Conservation (phyloP, 2,888 invertebrate species). For the Ormia ochracea region DNA sequence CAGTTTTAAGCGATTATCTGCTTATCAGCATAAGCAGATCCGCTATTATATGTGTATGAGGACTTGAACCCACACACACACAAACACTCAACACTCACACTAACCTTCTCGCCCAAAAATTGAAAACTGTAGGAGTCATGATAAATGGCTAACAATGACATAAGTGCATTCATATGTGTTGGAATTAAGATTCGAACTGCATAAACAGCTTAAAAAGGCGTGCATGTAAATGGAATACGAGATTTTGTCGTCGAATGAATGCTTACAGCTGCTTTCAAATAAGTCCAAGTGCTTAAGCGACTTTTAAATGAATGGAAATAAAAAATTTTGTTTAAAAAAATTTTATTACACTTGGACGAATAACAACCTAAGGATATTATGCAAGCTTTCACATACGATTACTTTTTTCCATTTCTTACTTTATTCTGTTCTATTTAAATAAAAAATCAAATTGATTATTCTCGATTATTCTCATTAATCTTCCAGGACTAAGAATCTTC, state of each 20-base stretch:
- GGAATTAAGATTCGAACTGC: slow-evolving; percentile 8
- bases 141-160: neutral
- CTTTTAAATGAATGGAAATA: too few species aligned
- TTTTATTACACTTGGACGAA: too few species aligned
- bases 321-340: too few species aligned
- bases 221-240: neutral
- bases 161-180: neutral
- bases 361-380: too few species aligned
- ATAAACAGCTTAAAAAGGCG: neutral
- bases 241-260: neutral
- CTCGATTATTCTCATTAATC: too few species aligned
- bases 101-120: neutral
- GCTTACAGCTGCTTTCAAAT: neutral
- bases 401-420: too few species aligned
- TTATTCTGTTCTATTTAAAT: too few species aligned
- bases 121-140: neutral
- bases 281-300: neutral
- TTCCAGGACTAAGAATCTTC: too few species aligned
- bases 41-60: neutral
- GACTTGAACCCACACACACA: too few species aligned
- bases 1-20: slow-evolving; percentile 46
- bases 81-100: neutral
- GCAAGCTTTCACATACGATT: too few species aligned
- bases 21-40: slow-evolving; percentile 43
- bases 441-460: too few species aligned